These are phyloP conservation scores for Ranitomeya imitator DNA, from an alignment of 2,113 vertebrate genomes.

Conservation along the genomic window DNA sequence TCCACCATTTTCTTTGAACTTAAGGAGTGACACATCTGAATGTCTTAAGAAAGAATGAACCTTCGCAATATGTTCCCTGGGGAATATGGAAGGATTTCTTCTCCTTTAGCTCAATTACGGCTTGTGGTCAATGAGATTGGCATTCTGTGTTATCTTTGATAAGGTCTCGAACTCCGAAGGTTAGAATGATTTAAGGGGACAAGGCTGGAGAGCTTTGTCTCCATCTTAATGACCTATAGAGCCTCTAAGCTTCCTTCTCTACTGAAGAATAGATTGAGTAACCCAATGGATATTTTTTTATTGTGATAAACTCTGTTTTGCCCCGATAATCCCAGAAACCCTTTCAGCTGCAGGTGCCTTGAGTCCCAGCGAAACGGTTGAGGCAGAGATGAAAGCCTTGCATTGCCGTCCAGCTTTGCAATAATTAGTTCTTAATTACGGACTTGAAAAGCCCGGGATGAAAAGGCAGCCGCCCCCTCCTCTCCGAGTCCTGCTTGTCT, in stretches of 20 bases:
- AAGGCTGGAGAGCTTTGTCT: slow-evolving; percentile 12
- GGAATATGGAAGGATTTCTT: not conserved
- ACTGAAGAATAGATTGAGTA: slow-evolving; percentile 30
- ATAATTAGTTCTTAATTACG: slow-evolving; percentile 30
- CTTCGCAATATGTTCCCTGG: not conserved
- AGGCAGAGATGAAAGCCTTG: slow-evolving; percentile 48
- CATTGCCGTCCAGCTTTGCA: slow-evolving; percentile 21
- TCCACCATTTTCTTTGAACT: not conserved
- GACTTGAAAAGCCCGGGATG: slow-evolving; percentile 32
- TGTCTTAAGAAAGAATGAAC: not conserved
- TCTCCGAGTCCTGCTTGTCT: not conserved
- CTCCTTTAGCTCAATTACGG: not conserved
- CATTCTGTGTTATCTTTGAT: not conserved
- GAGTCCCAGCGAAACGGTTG: not conserved
- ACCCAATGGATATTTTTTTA: slow-evolving; percentile 44
- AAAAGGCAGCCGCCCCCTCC: slow-evolving; percentile 57
- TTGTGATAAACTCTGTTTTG: slow-evolving; percentile 44
- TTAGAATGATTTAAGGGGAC: not conserved
- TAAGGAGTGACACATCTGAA: not conserved
- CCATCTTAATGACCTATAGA: slow-evolving; percentile 27
- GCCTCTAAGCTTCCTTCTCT: slow-evolving; percentile 24
- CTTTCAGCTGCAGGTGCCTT: slow-evolving; percentile 42
- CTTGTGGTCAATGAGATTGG: not conserved
- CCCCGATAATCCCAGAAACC: slow-evolving; percentile 36
- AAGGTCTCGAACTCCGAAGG: not conserved